phyloP scores from a whole-genome alignment of 30 jellyfish, hydroid and myxozoan species.

The Cassiopea xamachana region DNA sequence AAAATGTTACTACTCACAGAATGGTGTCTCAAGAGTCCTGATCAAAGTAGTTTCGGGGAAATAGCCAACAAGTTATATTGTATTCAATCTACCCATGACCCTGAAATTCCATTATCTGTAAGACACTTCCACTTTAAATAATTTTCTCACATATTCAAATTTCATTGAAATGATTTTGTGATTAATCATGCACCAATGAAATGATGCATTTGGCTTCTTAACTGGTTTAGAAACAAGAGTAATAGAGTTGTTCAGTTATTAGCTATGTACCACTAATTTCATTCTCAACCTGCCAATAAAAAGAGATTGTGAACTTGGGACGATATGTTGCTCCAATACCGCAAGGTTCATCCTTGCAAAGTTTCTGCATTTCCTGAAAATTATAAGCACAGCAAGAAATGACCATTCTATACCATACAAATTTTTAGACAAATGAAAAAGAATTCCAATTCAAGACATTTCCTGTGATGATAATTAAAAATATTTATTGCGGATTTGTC shows the following conservation, averaged over 20 bases:
- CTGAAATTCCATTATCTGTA: neutral
- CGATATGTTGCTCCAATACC: neutral
- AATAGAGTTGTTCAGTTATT: neutral
- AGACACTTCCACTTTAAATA: neutral
- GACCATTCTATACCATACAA: neutral
- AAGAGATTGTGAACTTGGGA: neutral
- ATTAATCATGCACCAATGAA: neutral
- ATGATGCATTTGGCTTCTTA: neutral
- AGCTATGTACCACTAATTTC: neutral
- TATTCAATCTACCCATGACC: neutral
- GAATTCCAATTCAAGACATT: neutral
- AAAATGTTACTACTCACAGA: neutral
- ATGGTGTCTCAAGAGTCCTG: neutral
- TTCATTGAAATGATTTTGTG: neutral
- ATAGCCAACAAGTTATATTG: neutral
- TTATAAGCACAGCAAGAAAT: neutral
- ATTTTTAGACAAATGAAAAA: neutral
- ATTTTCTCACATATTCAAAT: too few relatives aligned
- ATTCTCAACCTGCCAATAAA: neutral
- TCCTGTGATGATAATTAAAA: neutral
- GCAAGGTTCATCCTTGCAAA: neutral
- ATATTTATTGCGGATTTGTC: neutral
- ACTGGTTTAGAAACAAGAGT: neutral
- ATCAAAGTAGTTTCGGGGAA: neutral
- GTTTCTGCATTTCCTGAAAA: neutral